phyloP scores from a whole-genome alignment of 2,797 vertebrate species.

The Falco rusticolus region DNA sequence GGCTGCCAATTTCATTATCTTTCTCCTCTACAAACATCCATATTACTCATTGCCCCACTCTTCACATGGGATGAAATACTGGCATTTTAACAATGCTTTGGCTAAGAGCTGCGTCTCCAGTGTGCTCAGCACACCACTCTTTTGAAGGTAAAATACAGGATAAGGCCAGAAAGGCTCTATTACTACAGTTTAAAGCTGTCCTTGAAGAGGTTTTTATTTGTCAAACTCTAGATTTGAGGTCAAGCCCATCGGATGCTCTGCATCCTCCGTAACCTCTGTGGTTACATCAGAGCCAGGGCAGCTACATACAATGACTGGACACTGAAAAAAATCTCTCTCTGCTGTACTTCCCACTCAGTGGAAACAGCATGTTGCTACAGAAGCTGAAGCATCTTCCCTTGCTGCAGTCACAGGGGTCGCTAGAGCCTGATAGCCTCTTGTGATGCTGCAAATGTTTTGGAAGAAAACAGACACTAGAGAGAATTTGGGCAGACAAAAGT shows the following conservation, averaged over 20 bases:
- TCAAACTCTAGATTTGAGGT: not conserved
- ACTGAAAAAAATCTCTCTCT: not conserved
- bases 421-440: not conserved
- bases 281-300: not conserved
- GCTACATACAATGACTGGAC: not conserved
- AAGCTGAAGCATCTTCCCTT: not conserved
- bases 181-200: not conserved
- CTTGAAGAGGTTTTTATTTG: not conserved
- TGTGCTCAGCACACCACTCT: not conserved
- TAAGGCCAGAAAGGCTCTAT: not conserved
- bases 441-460: not conserved
- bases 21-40: constrained; percentile 33
- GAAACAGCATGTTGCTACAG: not conserved
- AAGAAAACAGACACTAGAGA: constrained; percentile 2
- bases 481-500: not conserved
- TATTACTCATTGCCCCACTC: constrained; percentile 7
- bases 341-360: not conserved
- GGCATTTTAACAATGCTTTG: not conserved
- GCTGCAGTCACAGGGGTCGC: not conserved
- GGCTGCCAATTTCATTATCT: constrained; percentile 59
- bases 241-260: not conserved
- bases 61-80: not conserved
- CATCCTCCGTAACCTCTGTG: not conserved
- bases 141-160: not conserved
- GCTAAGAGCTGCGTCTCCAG: not conserved